phyloP scores from a whole-genome alignment of 1,140 invertebrate genomes.

The Macrostomum lignano region DNA sequence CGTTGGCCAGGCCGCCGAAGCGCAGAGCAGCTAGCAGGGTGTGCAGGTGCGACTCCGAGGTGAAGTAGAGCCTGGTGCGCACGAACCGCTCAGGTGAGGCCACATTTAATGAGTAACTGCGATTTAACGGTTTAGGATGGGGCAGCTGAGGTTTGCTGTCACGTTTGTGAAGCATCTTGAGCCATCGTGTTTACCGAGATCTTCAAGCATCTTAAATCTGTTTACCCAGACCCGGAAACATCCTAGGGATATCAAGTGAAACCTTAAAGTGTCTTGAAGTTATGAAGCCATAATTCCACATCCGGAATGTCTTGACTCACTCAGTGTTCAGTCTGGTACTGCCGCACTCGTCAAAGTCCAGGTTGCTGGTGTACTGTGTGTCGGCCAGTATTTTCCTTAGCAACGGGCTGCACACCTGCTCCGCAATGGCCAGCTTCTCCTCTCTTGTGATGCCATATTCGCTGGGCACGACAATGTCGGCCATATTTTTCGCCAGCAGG shows the following conservation, averaged over 20 bases:
- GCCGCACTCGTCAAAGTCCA: conserved; percentile 13
- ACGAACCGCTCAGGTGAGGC: conserved; percentile 88
- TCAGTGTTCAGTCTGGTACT: too few relatives aligned
- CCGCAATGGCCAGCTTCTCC: conserved; percentile 81
- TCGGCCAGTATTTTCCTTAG: conserved; percentile 82
- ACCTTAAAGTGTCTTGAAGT: too few relatives aligned
- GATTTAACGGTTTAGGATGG: too few relatives aligned
- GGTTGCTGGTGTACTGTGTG: conserved; percentile 63
- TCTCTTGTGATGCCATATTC: conserved; percentile 82
- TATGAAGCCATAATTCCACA: too few relatives aligned
- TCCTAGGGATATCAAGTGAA: too few relatives aligned
- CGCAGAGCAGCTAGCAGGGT: conserved; percentile 75
- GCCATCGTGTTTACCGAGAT: too few relatives aligned
- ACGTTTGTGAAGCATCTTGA: too few relatives aligned
- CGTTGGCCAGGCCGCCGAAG: conserved; percentile 55
- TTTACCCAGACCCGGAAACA: too few relatives aligned
- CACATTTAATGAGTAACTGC: conserved; percentile 86
- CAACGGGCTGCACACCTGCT: conserved; percentile 81
- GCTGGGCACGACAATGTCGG: conserved; percentile 92
- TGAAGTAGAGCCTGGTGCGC: conserved; percentile 80
- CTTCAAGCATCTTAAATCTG: too few relatives aligned
- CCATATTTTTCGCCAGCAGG: conserved; percentile 68
- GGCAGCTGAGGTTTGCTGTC: too few relatives aligned
- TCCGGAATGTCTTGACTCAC: too few relatives aligned
- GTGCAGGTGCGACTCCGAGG: conserved; percentile 94